Evolutionary conservation across 2,797 vertebrate genomes (phyloP).

Genomic region (Poeciliopsis infans): DNA sequence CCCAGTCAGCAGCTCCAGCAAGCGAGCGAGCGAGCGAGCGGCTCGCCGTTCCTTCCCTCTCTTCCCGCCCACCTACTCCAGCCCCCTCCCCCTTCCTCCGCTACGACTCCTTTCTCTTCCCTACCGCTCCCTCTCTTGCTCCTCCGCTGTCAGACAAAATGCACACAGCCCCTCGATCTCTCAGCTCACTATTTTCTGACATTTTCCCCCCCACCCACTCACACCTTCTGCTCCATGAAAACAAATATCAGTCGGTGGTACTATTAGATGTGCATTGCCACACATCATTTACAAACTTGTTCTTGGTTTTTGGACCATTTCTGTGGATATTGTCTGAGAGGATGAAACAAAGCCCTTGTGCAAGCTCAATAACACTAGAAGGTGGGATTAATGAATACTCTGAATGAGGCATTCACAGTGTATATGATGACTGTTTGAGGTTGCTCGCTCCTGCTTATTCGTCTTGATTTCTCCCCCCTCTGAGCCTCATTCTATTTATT

Average conservation of each 20-base stretch:
- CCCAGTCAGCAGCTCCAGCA: slow-evolving; percentile 64
- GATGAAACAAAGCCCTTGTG: slow-evolving; percentile 16
- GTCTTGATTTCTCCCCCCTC: neutral
- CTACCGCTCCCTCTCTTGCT: slow-evolving; percentile 49
- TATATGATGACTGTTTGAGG: slow-evolving; percentile 28
- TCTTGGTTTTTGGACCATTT: slow-evolving; percentile 25
- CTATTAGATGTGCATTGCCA: slow-evolving; percentile 27
- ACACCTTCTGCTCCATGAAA: slow-evolving; percentile 50
- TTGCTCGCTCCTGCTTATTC: slow-evolving; percentile 7
- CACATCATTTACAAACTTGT: slow-evolving; percentile 33
- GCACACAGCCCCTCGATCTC: slow-evolving; percentile 56
- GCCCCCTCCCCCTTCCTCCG: slow-evolving; percentile 60
- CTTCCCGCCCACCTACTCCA: slow-evolving; percentile 79
- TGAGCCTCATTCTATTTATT: slow-evolving; percentile 15
- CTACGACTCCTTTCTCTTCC: slow-evolving; percentile 41
- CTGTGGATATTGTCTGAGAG: neutral
- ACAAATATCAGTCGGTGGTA: slow-evolving; percentile 46
- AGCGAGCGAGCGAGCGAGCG: slow-evolving; percentile 52
- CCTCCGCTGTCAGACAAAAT: slow-evolving; percentile 62
- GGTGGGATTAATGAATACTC: slow-evolving; percentile 36
- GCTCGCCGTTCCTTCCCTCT: slow-evolving; percentile 62
- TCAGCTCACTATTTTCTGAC: slow-evolving; percentile 60
- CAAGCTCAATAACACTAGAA: slow-evolving; percentile 23
- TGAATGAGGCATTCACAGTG: slow-evolving; percentile 40
- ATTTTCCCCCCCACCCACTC: slow-evolving; percentile 49